Evolutionary conservation across 2,797 vertebrate genomes (phyloP).

Genomic region (Heterohyrax brucei): DNA sequence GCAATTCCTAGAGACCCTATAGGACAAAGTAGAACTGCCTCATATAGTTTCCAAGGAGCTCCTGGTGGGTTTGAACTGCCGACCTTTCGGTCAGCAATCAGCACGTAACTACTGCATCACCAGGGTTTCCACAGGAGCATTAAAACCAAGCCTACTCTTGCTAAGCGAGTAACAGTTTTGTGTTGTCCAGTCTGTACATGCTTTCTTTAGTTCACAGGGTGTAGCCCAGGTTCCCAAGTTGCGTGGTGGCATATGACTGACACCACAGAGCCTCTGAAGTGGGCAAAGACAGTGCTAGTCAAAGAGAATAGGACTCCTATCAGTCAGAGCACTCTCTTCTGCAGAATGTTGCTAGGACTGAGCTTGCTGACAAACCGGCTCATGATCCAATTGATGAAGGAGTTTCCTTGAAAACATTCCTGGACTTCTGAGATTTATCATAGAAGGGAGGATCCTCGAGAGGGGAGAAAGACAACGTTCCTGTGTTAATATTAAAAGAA

Average conservation of each 20-base stretch:
- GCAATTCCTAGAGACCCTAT: too few relatives aligned
- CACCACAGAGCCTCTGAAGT: background rate
- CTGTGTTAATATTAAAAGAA: background rate
- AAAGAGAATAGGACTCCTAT: accelerated
- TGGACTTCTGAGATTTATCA: background rate
- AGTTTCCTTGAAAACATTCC: background rate
- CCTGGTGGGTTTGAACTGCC: too few relatives aligned
- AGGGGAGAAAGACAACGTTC: background rate
- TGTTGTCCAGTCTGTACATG: accelerated
- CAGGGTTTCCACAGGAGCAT: too few relatives aligned
- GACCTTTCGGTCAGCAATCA: too few relatives aligned
- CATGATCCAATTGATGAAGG: background rate
- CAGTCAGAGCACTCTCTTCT: background rate
- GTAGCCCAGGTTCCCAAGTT: background rate
- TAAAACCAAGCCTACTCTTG: background rate
- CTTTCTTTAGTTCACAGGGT: background rate
- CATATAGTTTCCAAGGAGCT: too few relatives aligned
- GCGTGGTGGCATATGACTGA: background rate
- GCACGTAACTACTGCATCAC: too few relatives aligned
- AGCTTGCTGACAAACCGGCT: background rate
- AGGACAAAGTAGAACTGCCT: too few relatives aligned
- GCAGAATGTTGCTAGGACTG: background rate
- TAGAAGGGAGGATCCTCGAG: background rate
- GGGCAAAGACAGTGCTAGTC: background rate
- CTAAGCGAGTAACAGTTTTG: background rate